Base-by-base conservation (phyloP, 2,888 invertebrate species). In the Aromia moschata region DNA sequence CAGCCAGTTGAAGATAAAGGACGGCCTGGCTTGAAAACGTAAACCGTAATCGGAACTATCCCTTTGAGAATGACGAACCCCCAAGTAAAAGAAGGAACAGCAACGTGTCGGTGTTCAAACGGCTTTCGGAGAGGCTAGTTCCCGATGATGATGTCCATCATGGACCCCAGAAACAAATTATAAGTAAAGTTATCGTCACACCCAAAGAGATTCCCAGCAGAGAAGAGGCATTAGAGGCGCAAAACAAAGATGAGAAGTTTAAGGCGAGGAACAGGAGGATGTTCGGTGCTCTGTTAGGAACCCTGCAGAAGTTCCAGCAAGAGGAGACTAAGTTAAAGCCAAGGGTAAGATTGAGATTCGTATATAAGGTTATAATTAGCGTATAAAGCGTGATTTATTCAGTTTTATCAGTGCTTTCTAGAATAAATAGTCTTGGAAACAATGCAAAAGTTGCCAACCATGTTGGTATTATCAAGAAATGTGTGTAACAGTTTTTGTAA, bases 211-310 rank as follows among this genome's bases (percentile, higher is more conserved):
- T 92, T 44, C 94, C 95, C n/a, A 92, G 94, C 12, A 83, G 93
- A 20, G 89, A 91, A 77, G 91, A 92, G 77, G 90, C 91, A 20
- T 84, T 89, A 66, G 90, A 90, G 61, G 94, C 91, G 43, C 95
- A 93, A 80, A 91, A 89, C 44, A 74, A 71, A 60, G 96, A 96
- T 79, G 91, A 91, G 66, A 89, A 90, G 74, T 93, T 90, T 12
- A 84, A 88, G 60, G 91, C 86, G 16, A 84, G 98, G 67, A 98
- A 98, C 81, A 86, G 92, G 64, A 87, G 98, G 56, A 98, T 99
- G 91, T 98, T 99, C 83, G 97, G 98, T 5, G 91, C 96, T 14
- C 83, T 99, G 38, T 82, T 98, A 52, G 98, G 98, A 2, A 98
- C 98, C 10, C 81, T 99, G 69, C 94, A 96, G 77, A 94, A 94